A percentile compares a stretch with the other conserved stretches of the same genome.
These are phyloP conservation scores for Acromyrmex heyeri DNA, from an alignment of 1,140 invertebrate species.

Conservation along the genomic window DNA sequence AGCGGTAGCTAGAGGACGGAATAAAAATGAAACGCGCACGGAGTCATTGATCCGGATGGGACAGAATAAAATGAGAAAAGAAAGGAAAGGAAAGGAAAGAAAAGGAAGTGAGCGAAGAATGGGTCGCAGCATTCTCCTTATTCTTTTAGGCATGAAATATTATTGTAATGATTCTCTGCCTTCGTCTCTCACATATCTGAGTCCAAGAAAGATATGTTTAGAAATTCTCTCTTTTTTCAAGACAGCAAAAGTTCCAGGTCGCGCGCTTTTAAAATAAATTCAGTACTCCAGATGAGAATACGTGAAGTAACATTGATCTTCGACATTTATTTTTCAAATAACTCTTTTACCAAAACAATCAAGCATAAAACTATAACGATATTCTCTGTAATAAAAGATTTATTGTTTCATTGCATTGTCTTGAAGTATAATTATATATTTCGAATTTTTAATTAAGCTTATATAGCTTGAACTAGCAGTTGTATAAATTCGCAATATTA, in stretches of 20 bases:
- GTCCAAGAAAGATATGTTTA: neutral
- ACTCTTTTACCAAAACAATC: neutral
- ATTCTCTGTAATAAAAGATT: neutral
- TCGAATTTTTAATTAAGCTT: neutral
- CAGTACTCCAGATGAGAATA: neutral
- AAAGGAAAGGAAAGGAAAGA: neutral
- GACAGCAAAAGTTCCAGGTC: neutral
- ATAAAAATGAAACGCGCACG: slow-evolving; percentile 69
- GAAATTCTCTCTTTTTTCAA: neutral
- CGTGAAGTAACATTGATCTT: neutral
- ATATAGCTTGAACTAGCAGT: neutral
- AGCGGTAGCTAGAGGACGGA: slow-evolving; percentile 45
- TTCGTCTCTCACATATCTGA: neutral
- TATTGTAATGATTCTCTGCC: neutral
- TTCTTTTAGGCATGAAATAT: slow-evolving; percentile 27
- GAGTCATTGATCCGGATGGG: slow-evolving; percentile 49
- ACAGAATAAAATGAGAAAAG: neutral
- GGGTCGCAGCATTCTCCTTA: neutral
- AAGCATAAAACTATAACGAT: neutral
- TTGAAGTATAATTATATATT: slow-evolving; percentile 14
- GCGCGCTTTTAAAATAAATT: neutral
- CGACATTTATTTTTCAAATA: neutral
- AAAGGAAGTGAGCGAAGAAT: slow-evolving; percentile 11
- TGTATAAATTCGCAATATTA: too few species aligned
- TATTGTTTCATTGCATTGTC: neutral